These are phyloP conservation scores for Bellardia pandia DNA, from an alignment of 2,888 invertebrate genomes.

Conservation along the genomic window DNA sequence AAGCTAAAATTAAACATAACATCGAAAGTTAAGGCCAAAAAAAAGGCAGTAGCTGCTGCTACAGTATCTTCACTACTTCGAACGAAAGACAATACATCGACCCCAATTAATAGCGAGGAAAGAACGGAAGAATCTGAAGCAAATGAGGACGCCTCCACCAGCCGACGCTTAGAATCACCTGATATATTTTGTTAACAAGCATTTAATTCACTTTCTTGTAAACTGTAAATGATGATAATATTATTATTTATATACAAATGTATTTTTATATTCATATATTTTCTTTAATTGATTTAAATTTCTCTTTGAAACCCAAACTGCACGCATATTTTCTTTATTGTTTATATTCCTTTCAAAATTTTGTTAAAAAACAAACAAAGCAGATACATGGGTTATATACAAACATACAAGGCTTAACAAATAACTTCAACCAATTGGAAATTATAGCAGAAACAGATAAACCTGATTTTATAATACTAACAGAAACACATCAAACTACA, in stretches of 20 bases:
- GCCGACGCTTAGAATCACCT: constrained; percentile 47
- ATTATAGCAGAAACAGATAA: no score
- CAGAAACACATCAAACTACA: no score
- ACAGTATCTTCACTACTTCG: neutral
- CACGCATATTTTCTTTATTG: constrained; percentile 29
- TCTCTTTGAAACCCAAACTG: constrained; percentile 10
- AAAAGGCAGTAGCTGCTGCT: constrained; percentile 16
- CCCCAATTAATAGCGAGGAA: neutral
- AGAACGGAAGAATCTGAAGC: neutral
- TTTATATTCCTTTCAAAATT: constrained; percentile 8
- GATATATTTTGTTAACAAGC: constrained; percentile 61
- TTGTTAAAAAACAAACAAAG: constrained; percentile 51
- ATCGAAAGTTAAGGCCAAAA: constrained; percentile 38
- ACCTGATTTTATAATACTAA: no score
- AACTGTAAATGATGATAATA: constrained; percentile 45
- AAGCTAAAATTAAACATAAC: constrained; percentile 52
- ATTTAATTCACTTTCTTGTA: constrained; percentile 28
- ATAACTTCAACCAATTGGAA: no score
- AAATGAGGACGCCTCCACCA: constrained; percentile 24
- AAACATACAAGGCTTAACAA: no score
- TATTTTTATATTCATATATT: constrained; percentile 41
- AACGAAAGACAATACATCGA: neutral
- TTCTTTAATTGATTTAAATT: constrained; percentile 20
- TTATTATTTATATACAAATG: constrained; percentile 35
- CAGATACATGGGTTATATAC: no score